Base-by-base conservation (phyloP, 2,797 vertebrate genomes). In the Ceyx erithaca region DNA sequence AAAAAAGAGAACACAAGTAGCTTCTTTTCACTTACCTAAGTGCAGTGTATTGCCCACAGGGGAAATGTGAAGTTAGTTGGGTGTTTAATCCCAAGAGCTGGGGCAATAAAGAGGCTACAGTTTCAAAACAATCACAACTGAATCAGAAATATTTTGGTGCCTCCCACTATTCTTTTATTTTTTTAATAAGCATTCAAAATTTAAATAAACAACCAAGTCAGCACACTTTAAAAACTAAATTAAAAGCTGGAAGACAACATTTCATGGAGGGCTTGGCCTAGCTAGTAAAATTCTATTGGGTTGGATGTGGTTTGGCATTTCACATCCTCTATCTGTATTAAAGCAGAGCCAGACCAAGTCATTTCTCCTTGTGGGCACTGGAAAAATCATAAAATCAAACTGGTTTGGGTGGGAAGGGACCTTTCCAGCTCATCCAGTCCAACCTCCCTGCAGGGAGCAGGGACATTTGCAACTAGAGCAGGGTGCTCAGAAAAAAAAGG, bases 121-220 rank as follows among this genome's bases (percentile, higher is more conserved):
- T 37, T 87, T 67, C 52, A 77, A 49, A 55, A 14, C 17, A 80
- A 31, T 23, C 67, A 63, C 12, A 92, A 64, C 33, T 26, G 14
- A 83, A 62, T 19, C 4, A 3, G 11, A 67, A 90, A 45, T 10
- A 25, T 43, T 83, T 58, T 51, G 31, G 30, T 15, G 11, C 1
- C 1, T 3, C 4, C 3, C 5, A 49, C 3, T 3, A 1, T 1
- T 9, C 1, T 2, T 7, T 33, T 33, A n/a, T 2, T 4, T 49
- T 49, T 16, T 30, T 43, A 76, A 80, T 22, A 55, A 80, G 57
- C 7, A 40, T 45, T 40, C 14, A 40, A 40, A 6, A 40, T 40
- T 40, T 40, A 40, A 40, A 40, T 40, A 40, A 40, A 40, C 37
- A 77, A 7, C 6, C 37, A 71, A 52, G 25, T 70, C 5, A 20